These are phyloP conservation scores for Drosophila recens DNA, from an alignment of 2,888 invertebrate genomes.

Conservation along the genomic window DNA sequence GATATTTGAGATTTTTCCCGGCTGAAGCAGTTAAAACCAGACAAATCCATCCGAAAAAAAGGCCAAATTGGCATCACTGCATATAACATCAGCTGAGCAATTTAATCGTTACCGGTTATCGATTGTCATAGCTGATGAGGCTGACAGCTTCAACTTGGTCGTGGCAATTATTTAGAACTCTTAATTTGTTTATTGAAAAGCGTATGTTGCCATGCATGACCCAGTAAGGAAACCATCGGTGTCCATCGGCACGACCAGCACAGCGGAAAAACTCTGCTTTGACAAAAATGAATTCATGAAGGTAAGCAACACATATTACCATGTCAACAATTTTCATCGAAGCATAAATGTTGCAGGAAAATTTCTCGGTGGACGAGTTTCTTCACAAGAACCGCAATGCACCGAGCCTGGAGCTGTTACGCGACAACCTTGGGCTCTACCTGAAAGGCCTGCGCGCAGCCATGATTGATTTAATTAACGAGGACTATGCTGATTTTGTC, in stretches of 20 bases:
- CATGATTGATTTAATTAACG: slow-evolving; percentile 98
- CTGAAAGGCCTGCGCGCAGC: slow-evolving; percentile 95
- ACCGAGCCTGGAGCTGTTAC: slow-evolving; percentile 89
- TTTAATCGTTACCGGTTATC: slow-evolving; percentile 22
- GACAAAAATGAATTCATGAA: slow-evolving; percentile 85
- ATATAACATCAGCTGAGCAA: slow-evolving; percentile 22
- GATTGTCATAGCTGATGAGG: slow-evolving; percentile 12
- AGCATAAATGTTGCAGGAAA: slow-evolving; percentile 87
- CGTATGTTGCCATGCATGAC: slow-evolving; percentile 49
- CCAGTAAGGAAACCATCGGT: slow-evolving; percentile 46
- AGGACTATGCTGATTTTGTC: slow-evolving; percentile 99
- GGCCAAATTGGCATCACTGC: no score
- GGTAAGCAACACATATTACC: slow-evolving; percentile 57
- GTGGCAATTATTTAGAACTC: slow-evolving; percentile 52
- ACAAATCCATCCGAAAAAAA: no score
- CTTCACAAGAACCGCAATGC: slow-evolving; percentile 86
- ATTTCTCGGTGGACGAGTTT: slow-evolving; percentile 97
- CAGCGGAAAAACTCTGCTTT: slow-evolving; percentile 80
- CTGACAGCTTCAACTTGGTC: slow-evolving; percentile 25
- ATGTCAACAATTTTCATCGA: not conserved
- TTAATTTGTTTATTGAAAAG: slow-evolving; percentile 2
- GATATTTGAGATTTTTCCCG: no score
- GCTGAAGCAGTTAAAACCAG: no score
- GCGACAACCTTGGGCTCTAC: slow-evolving; percentile 95
- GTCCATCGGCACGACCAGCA: slow-evolving; percentile 51